Evolutionary conservation across 2,888 invertebrate genomes (phyloP).

Genomic region (Piscicola geometra): DNA sequence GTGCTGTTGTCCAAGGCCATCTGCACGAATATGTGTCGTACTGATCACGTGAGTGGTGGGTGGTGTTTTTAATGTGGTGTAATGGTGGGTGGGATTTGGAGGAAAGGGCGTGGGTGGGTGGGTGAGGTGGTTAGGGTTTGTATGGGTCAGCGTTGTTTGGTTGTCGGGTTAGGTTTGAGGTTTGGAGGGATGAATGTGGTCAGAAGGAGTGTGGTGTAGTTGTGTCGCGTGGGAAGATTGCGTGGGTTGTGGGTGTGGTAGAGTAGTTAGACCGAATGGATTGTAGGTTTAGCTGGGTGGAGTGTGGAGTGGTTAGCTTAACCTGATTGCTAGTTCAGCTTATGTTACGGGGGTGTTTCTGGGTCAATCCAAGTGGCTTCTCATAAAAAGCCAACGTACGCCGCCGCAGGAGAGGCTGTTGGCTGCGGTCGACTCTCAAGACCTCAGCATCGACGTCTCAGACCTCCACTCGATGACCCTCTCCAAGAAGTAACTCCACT

Average conservation of each 20-base stretch:
- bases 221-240: too few species aligned
- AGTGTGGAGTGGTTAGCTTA: too few species aligned
- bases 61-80: not conserved
- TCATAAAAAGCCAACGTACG: not conserved
- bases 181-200: too few species aligned
- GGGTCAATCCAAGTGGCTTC: too few species aligned
- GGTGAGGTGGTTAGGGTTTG: not conserved
- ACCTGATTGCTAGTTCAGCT: too few species aligned
- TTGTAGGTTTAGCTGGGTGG: too few species aligned
- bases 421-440: conserved; percentile 69
- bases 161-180: not conserved
- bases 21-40: conserved; percentile 84
- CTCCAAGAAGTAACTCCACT: not conserved
- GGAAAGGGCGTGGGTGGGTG: not conserved
- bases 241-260: too few species aligned
- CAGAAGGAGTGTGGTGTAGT: too few species aligned
- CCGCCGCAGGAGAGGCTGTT: conserved; percentile 71
- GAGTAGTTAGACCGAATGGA: too few species aligned
- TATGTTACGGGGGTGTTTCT: too few species aligned
- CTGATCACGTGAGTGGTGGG: conserved; percentile 72
- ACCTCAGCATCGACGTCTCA: conserved; percentile 41
- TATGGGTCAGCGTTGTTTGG: not conserved
- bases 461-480: conserved; percentile 37
- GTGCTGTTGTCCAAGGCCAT: conserved; percentile 79
- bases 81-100: not conserved